A percentile compares a stretch with the other conserved stretches of the same genome.
phyloP scores from a whole-genome alignment of 2,797 vertebrate species.

The Uromys caudimaculatus region DNA sequence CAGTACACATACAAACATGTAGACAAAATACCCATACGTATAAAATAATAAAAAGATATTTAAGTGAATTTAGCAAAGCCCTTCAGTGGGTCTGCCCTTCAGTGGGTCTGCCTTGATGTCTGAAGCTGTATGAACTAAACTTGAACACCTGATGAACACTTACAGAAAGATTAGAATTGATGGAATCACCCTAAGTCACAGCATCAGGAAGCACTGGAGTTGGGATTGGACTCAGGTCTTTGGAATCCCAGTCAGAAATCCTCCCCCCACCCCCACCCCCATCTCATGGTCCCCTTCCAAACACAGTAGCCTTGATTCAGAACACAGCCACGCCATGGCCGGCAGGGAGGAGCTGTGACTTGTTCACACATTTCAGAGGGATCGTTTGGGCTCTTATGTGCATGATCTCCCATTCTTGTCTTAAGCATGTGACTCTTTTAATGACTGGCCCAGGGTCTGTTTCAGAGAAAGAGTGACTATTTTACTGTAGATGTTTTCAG shows the following conservation, averaged over 20 bases:
- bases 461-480: neutral
- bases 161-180: neutral
- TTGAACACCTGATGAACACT: neutral
- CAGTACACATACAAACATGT: neutral
- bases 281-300: neutral
- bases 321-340: neutral
- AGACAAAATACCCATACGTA: neutral
- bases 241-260: neutral
- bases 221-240: neutral
- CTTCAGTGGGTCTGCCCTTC: neutral
- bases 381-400: neutral
- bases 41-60: neutral
- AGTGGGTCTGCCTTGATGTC: neutral
- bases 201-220: neutral
- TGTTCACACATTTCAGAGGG: neutral
- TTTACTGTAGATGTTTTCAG: neutral
- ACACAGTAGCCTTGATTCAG: neutral
- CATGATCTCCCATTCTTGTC: neutral
- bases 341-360: fast-evolving
- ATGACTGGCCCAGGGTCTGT: neutral
- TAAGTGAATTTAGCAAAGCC: neutral
- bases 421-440: neutral
- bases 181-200: neutral
- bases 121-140: neutral
- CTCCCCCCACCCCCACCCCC: neutral